Percentiles rank a stretch among this genome's conserved stretches.
Evolutionary conservation across 2,113 vertebrate species (phyloP).

Genomic region (Harpagus bidentatus): DNA sequence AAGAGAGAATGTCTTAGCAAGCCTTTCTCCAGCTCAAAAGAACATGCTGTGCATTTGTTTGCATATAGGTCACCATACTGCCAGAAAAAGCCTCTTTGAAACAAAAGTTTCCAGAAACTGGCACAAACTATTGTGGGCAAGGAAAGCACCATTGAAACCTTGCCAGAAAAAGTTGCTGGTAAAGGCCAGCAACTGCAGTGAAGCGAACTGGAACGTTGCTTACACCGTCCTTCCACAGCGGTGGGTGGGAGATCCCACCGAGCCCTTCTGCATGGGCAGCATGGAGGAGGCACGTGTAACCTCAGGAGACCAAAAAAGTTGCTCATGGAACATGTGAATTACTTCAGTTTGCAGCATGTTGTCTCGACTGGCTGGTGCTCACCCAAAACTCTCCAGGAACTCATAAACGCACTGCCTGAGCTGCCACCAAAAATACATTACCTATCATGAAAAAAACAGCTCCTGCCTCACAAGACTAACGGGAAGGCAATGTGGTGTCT

Average conservation of each 20-base stretch:
- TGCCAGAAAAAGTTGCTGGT: constrained; percentile 32
- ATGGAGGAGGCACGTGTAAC: neutral
- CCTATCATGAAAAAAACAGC: neutral
- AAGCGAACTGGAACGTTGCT: neutral
- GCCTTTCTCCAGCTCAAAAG: constrained; percentile 71
- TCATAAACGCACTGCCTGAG: neutral
- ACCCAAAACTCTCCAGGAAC: constrained; percentile 34
- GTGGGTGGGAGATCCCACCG: neutral
- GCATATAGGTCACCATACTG: constrained; percentile 58
- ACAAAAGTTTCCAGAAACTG: constrained; percentile 73
- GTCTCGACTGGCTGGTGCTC: neutral
- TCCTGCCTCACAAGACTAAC: neutral
- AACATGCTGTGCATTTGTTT: constrained; percentile 63
- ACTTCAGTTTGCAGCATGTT: neutral
- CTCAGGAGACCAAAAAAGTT: neutral
- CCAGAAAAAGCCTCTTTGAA: constrained; percentile 56
- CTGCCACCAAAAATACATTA: neutral
- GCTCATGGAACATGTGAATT: neutral
- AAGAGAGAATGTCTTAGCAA: constrained; percentile 74
- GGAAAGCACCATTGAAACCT: constrained; percentile 66
- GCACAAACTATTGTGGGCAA: constrained; percentile 62
- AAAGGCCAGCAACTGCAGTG: constrained; percentile 44
- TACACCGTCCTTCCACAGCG: neutral
- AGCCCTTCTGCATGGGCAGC: neutral
- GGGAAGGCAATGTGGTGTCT: neutral